These are phyloP conservation scores for Mantis religiosa DNA, from an alignment of 2,888 invertebrate species.

Conservation along the genomic window DNA sequence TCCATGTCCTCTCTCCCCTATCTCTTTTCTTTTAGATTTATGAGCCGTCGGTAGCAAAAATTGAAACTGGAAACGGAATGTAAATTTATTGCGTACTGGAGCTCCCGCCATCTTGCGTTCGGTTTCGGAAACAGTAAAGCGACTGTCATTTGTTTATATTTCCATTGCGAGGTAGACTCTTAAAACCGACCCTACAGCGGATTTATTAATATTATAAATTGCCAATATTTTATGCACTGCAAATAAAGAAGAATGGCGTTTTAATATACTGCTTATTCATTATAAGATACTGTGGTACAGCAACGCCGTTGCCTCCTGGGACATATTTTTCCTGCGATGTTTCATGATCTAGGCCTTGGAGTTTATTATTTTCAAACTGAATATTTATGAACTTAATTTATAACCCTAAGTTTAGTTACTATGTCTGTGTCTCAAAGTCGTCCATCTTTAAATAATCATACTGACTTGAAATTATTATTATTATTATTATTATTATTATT, in stretches of 20 bases:
- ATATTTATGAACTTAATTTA: too few relatives aligned
- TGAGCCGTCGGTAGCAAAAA: not conserved
- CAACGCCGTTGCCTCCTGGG: not conserved
- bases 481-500: too few relatives aligned
- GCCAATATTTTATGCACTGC: not conserved
- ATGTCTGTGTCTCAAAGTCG: too few relatives aligned
- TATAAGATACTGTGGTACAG: not conserved
- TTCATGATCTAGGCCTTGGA: not conserved
- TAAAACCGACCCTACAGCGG: too few relatives aligned
- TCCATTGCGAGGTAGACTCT: not conserved
- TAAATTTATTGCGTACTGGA: not conserved
- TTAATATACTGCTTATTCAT: not conserved
- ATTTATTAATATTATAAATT: not conserved
- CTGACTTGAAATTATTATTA: too few relatives aligned
- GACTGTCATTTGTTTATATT: not conserved
- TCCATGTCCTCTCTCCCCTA: not conserved
- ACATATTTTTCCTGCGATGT: not conserved
- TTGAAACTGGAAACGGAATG: not conserved
- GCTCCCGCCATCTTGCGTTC: not conserved
- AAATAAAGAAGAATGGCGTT: not conserved
- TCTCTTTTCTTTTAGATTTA: not conserved
- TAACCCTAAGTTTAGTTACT: too few relatives aligned
- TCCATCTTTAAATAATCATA: too few relatives aligned
- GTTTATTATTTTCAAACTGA: too few relatives aligned
- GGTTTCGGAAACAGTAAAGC: not conserved